These are phyloP conservation scores for Diabrotica balteata DNA, from an alignment of 2,888 invertebrate genomes.

Conservation along the genomic window DNA sequence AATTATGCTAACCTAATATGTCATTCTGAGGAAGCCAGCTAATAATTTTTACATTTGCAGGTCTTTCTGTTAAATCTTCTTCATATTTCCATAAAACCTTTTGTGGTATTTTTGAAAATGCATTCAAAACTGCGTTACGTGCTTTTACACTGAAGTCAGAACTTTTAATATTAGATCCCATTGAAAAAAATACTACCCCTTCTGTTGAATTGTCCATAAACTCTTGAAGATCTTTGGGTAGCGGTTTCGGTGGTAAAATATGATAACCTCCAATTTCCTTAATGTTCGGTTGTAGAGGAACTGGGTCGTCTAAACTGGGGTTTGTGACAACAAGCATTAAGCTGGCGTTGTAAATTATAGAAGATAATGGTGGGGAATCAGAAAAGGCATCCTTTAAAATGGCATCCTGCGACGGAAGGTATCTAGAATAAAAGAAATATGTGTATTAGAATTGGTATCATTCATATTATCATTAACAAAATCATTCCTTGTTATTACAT, in stretches of 20 bases:
- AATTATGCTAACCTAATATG: conserved; percentile 45
- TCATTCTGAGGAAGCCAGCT: conserved; percentile 53
- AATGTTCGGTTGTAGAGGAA: conserved; percentile 65
- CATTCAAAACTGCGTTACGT: conserved; percentile 64
- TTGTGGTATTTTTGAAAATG: conserved; percentile 67
- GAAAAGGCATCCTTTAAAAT: conserved; percentile 45
- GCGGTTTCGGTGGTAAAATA: conserved; percentile 45
- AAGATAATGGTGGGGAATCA: conserved; percentile 41
- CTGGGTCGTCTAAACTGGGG: conserved; percentile 62
- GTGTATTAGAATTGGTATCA: too few species aligned
- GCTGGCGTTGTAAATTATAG: conserved; percentile 48
- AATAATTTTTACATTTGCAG: conserved; percentile 56
- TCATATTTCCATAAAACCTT: conserved; percentile 74
- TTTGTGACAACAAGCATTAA: conserved; percentile 57
- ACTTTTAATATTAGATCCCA: conserved; percentile 68
- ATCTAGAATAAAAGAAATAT: conserved; percentile 10
- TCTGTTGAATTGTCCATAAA: conserved; percentile 63
- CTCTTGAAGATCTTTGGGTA: conserved; percentile 60
- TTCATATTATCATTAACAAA: too few species aligned
- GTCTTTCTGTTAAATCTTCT: conserved; percentile 50
- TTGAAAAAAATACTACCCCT: conserved; percentile 67
- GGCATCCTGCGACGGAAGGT: conserved; percentile 35
- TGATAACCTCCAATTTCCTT: conserved; percentile 68
- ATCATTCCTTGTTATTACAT: too few species aligned
- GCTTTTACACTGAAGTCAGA: conserved; percentile 64